Base-by-base conservation (phyloP, 35 echinoderm and acorn worm species). In the Heliocidaris erythrogramma region DNA sequence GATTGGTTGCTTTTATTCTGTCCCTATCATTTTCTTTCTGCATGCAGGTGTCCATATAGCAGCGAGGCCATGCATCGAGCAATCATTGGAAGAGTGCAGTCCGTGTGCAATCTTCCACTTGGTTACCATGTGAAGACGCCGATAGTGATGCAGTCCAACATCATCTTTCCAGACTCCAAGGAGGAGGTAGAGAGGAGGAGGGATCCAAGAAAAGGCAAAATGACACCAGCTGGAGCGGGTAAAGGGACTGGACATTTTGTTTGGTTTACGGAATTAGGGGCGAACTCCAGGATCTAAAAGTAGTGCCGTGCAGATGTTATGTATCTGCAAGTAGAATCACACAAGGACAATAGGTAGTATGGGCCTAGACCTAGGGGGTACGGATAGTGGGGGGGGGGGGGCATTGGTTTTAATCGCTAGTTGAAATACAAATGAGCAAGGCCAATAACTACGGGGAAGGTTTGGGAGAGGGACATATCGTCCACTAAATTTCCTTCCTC, bases 141-240 rank as follows among this genome's bases (percentile, higher is more conserved):
- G 17, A 35, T 31, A 1, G 94, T 99, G n/a, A 61, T 47, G 21
- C 94, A 94, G 29, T 93, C 95, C 10, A 35, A 95, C 10, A n/a
- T 96, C 52, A 53, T 47, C 48, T 99, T 99, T 85, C 52, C 53
- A 21, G 85, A 99, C 95, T 96, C 95, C 9, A 99, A 96, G 93
- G 69, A 93, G 69, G 93, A 95, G 48, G 95, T 99, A 9, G 71
- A 93, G 69, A 87, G 50, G 31, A 84, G 48, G 32, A 93, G 95
- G 93, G 94, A 95, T 93, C 85, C 85, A 56, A 94, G 61, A 9
- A 95, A 95, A 69, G 98, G 96, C 48, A 99, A 99, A 85, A 85
- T 99, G 85, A 50, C 96, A 90, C 95, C 96, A 47, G 96, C 95
- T 95, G 98, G 98, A 9, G 92, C 98, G 95, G 96, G 96, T 97